Conservation (phyloP, 1,140 invertebrate genomes). For the Drosophila lacertosa region DNA sequence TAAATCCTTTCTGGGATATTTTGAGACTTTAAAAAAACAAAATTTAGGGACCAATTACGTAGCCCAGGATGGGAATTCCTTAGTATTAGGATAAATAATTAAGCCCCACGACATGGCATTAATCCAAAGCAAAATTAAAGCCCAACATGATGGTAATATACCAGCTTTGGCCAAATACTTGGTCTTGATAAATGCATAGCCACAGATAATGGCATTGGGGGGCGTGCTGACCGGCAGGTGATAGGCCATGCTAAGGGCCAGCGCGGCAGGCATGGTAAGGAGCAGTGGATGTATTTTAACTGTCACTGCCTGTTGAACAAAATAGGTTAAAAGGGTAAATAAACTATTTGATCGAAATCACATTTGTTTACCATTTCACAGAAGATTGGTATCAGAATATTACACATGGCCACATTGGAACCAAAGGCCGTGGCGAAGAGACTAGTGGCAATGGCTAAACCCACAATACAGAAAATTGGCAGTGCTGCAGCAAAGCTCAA, state of each 20-base stretch:
- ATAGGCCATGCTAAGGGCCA: conserved; percentile 90
- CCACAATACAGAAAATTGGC: conserved; percentile 85
- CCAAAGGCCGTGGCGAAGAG: conserved; percentile 90
- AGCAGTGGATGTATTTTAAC: conserved; percentile 91
- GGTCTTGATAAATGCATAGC: conserved; percentile 85
- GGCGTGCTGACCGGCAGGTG: conserved; percentile 89
- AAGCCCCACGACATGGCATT: conserved; percentile 26
- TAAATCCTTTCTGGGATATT: too few relatives aligned
- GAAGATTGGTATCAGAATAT: conserved; percentile 90
- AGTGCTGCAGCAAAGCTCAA: conserved; percentile 85
- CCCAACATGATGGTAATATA: conserved; percentile 65
- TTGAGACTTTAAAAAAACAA: too few relatives aligned
- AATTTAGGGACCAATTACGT: too few relatives aligned
- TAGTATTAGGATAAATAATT: conserved; percentile 41
- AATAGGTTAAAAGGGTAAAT: background rate
- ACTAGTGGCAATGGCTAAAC: conserved; percentile 85
- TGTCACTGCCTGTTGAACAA: conserved; percentile 84
- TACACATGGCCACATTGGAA: conserved; percentile 93
- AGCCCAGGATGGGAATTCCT: conserved; percentile 42
- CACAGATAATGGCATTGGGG: conserved; percentile 96
- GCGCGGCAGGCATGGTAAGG: conserved; percentile 92
- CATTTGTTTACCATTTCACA: conserved; percentile 90
- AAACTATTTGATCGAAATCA: background rate
- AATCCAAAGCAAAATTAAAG: conserved; percentile 33
- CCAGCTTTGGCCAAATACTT: conserved; percentile 48